Percentiles rank a stretch among this genome's conserved stretches.
Evolutionary conservation across 2,888 invertebrate genomes (phyloP).

Genomic region (Troilus luridus): DNA sequence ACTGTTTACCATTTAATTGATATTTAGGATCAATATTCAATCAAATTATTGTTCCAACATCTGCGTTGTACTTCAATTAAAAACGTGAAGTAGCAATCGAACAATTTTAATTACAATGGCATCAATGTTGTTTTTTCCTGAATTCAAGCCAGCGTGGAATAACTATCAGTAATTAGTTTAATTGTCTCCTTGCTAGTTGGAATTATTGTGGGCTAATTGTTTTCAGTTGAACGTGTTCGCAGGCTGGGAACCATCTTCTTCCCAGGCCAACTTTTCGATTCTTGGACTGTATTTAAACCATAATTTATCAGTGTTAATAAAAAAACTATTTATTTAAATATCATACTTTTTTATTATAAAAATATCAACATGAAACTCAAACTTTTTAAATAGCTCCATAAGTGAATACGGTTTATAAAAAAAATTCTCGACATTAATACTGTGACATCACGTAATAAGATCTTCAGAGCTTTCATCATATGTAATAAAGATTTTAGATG

Average conservation of each 20-base stretch:
- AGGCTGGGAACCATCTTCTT: slow-evolving; percentile 1
- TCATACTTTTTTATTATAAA: too few species aligned
- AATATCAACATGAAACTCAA: too few species aligned
- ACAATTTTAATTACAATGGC: neutral
- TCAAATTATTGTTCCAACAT: neutral
- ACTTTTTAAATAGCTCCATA: too few species aligned
- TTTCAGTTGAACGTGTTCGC: neutral
- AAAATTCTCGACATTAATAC: too few species aligned
- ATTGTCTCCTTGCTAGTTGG: neutral
- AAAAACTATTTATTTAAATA: neutral
- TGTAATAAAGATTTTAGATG: too few species aligned
- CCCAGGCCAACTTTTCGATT: neutral
- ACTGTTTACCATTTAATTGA: neutral
- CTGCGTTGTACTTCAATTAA: neutral
- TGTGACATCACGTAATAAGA: too few species aligned
- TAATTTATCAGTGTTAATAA: neutral
- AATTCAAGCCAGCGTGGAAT: neutral
- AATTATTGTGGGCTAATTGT: slow-evolving; percentile 17
- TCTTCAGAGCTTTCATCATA: too few species aligned
- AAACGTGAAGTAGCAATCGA: neutral
- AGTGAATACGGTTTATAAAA: too few species aligned
- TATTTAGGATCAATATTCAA: neutral
- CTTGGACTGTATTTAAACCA: neutral
- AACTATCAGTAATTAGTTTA: neutral
- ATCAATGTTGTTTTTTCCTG: neutral